Evolutionary conservation across 2,113 vertebrate genomes (phyloP), one percentile per base, ranked within the genome.

Genomic region (Deroptyus accipitrinus): DNA sequence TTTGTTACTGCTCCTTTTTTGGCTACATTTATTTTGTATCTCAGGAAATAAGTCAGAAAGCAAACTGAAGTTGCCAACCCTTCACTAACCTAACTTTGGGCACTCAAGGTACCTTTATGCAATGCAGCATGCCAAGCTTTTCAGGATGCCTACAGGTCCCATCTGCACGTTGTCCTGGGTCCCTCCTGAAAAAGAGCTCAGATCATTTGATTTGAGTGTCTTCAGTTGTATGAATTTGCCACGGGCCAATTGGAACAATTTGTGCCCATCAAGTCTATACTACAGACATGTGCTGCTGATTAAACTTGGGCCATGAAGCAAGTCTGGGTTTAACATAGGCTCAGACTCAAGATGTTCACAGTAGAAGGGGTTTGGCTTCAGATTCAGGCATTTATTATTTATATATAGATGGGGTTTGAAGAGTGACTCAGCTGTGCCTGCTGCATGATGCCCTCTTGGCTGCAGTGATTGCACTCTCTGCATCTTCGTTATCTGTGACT

Each of bases 21-120:
- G 79, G 42, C 91, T 79, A 79, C 25, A 1, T 84, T 48, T 86
- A 48, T 86, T 91, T 95, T 92, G 64, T 94, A 95, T 94, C 55
- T 95, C 96, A 95, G 94, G 86, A 96, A 95, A 91, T 92, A 86
- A 96, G 93, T 91, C 91, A 95, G 80, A 92, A 62, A 86, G 59
- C 62, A 89, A 75, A 72, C 44, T 42, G 70, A 88, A 67, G 25
- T 52, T 69, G 30, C 88, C 85, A 93, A 41, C 57, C 62, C 61
- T 86, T 33, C 52, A 13, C 35, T 51, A 51, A 51, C 68, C 69
- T 72, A 72, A 14, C 54, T 84, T 31, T 48, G 57, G 46, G 66
- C 41, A 64, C 69, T 84, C 69, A n/a, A 76, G 66, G 35, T 42
- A 61, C 18, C 39, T 83, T 79, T 33, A 22, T 35, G 33, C 28